A percentile compares a stretch with the other conserved stretches of the same genome.
Conservation (phyloP, 2,113 vertebrate species). For the Poicephalus meyeri region DNA sequence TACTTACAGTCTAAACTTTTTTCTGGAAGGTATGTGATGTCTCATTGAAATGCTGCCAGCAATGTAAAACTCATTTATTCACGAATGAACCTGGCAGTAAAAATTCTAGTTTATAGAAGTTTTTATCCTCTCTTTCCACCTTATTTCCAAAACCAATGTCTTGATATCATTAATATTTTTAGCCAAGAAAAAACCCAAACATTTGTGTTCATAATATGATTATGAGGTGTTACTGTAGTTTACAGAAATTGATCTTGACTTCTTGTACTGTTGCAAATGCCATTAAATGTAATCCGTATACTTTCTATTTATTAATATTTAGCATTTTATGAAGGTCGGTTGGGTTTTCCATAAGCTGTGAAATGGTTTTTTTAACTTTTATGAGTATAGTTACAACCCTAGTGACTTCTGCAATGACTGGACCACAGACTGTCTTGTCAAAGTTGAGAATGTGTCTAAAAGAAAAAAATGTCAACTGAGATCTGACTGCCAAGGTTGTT, state of each 20-base stretch:
- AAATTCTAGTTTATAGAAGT: background rate
- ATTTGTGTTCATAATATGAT: background rate
- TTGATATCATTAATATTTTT: background rate
- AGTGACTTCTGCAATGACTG: background rate
- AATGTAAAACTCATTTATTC: constrained; percentile 1
- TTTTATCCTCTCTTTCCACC: background rate
- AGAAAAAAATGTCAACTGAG: background rate
- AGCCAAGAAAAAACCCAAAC: background rate
- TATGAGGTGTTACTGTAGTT: background rate
- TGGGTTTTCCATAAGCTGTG: background rate
- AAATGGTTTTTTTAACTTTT: background rate
- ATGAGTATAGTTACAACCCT: background rate
- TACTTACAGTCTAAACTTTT: background rate
- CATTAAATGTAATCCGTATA: background rate
- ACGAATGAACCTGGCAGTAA: background rate
- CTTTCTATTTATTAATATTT: background rate
- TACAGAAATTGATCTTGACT: background rate
- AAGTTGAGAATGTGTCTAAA: background rate
- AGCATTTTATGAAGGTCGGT: background rate
- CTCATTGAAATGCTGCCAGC: constrained; percentile 16
- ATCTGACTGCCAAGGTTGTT: background rate
- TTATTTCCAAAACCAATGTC: background rate
- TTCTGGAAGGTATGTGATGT: background rate
- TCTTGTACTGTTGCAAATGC: background rate
- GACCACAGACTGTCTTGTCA: background rate